Evolutionary conservation across 2,797 vertebrate genomes (phyloP), one percentile per base, ranked within the genome.

Genomic region (Halcyon leucocephala): DNA sequence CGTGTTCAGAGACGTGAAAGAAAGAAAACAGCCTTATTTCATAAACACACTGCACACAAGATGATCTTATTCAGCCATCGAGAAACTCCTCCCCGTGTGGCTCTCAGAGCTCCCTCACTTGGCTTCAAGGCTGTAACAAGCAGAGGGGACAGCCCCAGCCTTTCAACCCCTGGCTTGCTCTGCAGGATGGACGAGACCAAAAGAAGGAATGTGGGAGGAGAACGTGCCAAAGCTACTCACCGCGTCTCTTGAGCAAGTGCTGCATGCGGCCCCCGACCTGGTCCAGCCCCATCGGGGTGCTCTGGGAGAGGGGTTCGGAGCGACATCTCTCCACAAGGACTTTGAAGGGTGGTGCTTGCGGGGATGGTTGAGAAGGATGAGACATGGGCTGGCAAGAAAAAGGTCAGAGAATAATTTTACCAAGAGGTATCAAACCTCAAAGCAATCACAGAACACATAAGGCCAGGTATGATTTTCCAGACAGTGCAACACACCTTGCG

Each of bases 301-400:
- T 98, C 95, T 98, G 98, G 51, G 98, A 98, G 15, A 99, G 97
- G 6, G 98, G 98, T 51, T 99, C 97, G 1, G 99, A 99, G 51
- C 98, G 98, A 83, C 98, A 99, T 82, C 98, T 98, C 97, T 99
- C 98, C 89, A 99, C 98, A 13, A 99, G 97, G 7, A 91, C 98
- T 97, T 98, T 99, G 93, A 98, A 98, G 6, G 99, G 98, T 51
- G 98, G 98, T 60, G 98, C 98, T 65, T 96, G 96, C 0, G 98
- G 98, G n/a, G 98, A 98, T 55, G 98, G 98, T 62, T 98, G 98
- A 21, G 96, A 92, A n/a, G 98, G 98, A 4, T 98, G 98, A 90
- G 98, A 98, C 80, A 98, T 93, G 5, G 97, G 97, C 99, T 99
- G 97, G 74, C 97, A 97, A 97, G 71, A 98, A 97, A 98, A 93